phyloP scores from a whole-genome alignment of 1,140 invertebrate genomes.

The Medauroidea extradentata region DNA sequence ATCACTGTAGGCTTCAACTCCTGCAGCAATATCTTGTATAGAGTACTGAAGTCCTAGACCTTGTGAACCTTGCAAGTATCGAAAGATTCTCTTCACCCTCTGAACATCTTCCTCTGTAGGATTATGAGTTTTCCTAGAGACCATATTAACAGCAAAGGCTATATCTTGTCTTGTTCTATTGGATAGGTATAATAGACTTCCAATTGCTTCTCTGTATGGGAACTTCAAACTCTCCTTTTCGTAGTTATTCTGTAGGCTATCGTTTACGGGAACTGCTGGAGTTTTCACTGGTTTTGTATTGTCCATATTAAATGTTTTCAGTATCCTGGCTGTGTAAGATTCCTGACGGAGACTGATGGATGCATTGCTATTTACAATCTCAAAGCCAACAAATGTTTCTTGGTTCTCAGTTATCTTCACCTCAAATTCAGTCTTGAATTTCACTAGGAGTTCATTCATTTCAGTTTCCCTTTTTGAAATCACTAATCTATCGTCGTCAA shows the following conservation, averaged over 20 bases:
- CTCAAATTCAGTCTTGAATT: too few relatives aligned
- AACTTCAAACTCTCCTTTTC: background rate
- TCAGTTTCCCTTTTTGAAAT: too few relatives aligned
- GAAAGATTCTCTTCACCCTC: conserved; percentile 35
- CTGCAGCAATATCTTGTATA: background rate
- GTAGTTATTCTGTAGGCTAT: too few relatives aligned
- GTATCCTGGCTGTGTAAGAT: conserved; percentile 21
- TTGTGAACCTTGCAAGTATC: conserved; percentile 41
- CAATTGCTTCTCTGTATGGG: conserved; percentile 28
- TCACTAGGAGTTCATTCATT: too few relatives aligned
- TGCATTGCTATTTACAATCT: too few relatives aligned
- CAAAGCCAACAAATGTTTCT: too few relatives aligned
- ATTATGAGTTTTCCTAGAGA: conserved; percentile 26
- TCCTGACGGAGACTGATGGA: conserved; percentile 18
- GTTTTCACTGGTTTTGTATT: conserved; percentile 13
- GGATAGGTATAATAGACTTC: conserved; percentile 36
- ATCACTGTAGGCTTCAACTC: conserved; percentile 15
- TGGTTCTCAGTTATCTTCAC: too few relatives aligned
- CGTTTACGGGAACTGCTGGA: conserved; percentile 7
- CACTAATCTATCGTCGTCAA: too few relatives aligned
- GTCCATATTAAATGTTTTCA: conserved; percentile 22
- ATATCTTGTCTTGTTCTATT: conserved; percentile 37
- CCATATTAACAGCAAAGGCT: conserved; percentile 31
- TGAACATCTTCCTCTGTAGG: conserved; percentile 32
- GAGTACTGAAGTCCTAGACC: conserved; percentile 10